A percentile compares a stretch with the other conserved stretches of the same genome.
Evolutionary conservation across 35 echinoderm and acorn worm species (phyloP).

Genomic region (Strongylocentrotus purpuratus): DNA sequence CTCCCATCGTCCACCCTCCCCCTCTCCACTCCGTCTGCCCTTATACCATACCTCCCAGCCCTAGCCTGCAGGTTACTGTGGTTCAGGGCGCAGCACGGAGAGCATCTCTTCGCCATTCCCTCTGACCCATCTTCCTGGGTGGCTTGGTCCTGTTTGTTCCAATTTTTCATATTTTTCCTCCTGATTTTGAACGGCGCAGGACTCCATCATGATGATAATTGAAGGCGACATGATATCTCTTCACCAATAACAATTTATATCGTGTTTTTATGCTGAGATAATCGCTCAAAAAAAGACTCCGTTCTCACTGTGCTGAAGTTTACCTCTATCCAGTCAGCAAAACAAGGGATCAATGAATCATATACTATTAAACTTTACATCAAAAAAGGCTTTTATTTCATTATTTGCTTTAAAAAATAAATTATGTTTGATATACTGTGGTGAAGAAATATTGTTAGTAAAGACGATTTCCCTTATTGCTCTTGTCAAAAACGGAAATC

Average conservation of each 20-base stretch:
- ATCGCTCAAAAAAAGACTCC: neutral
- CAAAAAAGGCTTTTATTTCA: no score
- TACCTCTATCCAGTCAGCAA: neutral
- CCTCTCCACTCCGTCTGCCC: neutral
- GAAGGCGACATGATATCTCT: constrained; percentile 11
- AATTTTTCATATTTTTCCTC: constrained; percentile 21
- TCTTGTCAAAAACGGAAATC: no score
- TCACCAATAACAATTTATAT: constrained; percentile 18
- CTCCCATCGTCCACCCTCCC: neutral
- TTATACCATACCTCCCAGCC: neutral
- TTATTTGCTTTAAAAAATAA: no score
- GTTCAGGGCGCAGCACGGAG: constrained; percentile 10
- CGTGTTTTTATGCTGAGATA: constrained; percentile 1
- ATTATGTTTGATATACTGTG: no score
- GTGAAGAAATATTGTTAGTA: no score
- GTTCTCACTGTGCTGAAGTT: neutral
- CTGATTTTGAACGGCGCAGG: neutral
- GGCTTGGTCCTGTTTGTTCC: constrained; percentile 27
- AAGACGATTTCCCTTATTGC: no score
- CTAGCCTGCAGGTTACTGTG: neutral
- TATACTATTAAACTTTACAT: no score
- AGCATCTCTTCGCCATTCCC: neutral
- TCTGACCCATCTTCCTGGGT: constrained; percentile 5
- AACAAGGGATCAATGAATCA: no score
- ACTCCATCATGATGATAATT: neutral